Conservation (phyloP, 2,113 vertebrate species). For the Procapra przewalskii region DNA sequence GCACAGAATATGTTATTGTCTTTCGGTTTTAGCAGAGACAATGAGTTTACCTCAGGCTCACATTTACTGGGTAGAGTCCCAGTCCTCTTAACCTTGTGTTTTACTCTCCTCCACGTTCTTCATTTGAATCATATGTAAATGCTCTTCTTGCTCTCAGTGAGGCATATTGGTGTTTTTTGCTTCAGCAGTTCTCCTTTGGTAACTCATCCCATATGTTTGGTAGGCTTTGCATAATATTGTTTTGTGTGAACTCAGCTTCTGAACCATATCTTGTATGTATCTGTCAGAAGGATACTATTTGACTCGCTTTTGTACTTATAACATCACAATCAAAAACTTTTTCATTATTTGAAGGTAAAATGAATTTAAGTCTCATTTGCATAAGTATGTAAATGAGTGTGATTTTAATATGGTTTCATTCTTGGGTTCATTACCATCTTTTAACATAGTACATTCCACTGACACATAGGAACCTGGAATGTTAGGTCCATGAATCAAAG, state of each 20-base stretch:
- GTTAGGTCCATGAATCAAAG: background rate
- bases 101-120: conserved; percentile 20
- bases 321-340: conserved; percentile 37
- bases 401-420: background rate
- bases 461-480: background rate
- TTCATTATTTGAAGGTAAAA: conserved; percentile 15
- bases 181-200: conserved; percentile 37
- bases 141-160: conserved; percentile 11
- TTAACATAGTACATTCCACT: background rate
- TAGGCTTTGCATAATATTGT: conserved; percentile 38
- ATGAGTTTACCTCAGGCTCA: conserved; percentile 16
- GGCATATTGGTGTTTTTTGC: conserved; percentile 46
- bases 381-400: background rate
- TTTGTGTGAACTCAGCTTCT: conserved; percentile 53
- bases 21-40: conserved; percentile 43
- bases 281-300: conserved; percentile 15
- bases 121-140: conserved; percentile 35
- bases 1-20: conserved; percentile 21
- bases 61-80: conserved; percentile 19
- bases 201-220: conserved; percentile 58
- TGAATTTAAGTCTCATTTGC: conserved; percentile 10
- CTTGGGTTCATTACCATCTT: background rate
- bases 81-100: conserved; percentile 30
- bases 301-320: conserved; percentile 43
- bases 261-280: conserved; percentile 28